phyloP scores from a whole-genome alignment of 2,113 vertebrate genomes.

The Tauraco erythrolophus region DNA sequence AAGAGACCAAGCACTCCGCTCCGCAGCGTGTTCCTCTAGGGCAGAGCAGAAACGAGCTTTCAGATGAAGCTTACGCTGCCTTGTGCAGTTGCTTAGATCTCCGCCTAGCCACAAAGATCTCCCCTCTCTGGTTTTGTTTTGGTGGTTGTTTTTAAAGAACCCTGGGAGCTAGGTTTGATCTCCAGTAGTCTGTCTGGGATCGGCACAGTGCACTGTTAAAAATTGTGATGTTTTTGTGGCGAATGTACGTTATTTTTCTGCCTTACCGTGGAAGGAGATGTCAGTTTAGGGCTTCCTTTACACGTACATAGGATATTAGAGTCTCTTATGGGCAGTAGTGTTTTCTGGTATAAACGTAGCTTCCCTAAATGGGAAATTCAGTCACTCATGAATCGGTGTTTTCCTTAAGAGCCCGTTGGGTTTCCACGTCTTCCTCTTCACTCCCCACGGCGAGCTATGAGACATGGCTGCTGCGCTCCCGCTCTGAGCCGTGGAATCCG shows the following conservation, averaged over 20 bases:
- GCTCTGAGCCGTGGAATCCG: background rate
- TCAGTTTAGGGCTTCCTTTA: background rate
- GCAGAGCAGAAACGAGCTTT: slow-evolving; percentile 26
- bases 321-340: background rate
- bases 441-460: background rate
- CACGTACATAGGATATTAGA: rapidly evolving
- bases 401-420: background rate
- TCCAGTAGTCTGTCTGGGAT: background rate
- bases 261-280: background rate
- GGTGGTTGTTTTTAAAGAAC: slow-evolving; percentile 32
- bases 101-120: background rate
- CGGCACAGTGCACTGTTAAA: background rate
- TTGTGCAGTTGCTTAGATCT: slow-evolving; percentile 34
- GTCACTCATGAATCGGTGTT: background rate
- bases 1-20: slow-evolving; percentile 26
- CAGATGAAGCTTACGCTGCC: background rate
- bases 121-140: slow-evolving; percentile 29
- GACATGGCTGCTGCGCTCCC: background rate
- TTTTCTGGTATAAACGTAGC: background rate
- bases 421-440: background rate
- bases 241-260: background rate
- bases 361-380: background rate
- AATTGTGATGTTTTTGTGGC: background rate
- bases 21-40: slow-evolving; percentile 29
- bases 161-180: background rate